Evolutionary conservation across 2,888 invertebrate genomes (phyloP).

Genomic region (Hypomecis punctinalis): DNA sequence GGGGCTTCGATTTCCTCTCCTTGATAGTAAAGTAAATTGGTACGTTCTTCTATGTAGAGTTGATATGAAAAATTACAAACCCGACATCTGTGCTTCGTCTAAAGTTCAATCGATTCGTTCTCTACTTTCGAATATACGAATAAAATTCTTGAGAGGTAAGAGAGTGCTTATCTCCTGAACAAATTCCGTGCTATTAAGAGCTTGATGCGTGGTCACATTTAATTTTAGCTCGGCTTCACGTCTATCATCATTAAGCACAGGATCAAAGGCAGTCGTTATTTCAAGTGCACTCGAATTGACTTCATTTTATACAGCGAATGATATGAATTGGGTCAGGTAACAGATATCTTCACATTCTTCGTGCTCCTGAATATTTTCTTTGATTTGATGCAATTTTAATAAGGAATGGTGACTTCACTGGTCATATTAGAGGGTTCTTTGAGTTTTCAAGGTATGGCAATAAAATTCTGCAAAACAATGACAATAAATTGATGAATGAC

Average conservation of each 20-base stretch:
- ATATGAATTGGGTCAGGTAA: slow-evolving; percentile 34
- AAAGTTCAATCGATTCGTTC: neutral
- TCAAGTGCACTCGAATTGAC: slow-evolving; percentile 30
- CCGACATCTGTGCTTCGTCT: too few relatives aligned
- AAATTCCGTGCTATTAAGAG: slow-evolving; percentile 35
- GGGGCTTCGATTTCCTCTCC: slow-evolving; percentile 18
- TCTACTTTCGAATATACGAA: neutral
- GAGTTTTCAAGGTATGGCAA: neutral
- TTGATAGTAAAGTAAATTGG: slow-evolving; percentile 4
- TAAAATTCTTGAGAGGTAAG: neutral
- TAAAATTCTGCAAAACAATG: too few relatives aligned
- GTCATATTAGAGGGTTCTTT: neutral
- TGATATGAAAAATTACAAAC: too few relatives aligned
- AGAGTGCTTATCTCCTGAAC: slow-evolving; percentile 12
- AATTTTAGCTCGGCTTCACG: slow-evolving; percentile 30
- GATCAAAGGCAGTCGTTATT: slow-evolving; percentile 41
- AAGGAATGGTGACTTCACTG: slow-evolving; percentile 1
- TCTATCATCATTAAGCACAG: slow-evolving; percentile 39
- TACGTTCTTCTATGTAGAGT: slow-evolving; percentile 1
- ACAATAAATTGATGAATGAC: too few relatives aligned
- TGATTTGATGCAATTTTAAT: slow-evolving; percentile 3
- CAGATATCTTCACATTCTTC: slow-evolving; percentile 15
- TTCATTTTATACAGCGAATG: slow-evolving; percentile 22
- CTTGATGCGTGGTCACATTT: slow-evolving; percentile 31
- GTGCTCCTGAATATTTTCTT: slow-evolving; percentile 12